Base-by-base conservation (phyloP, 2,797 vertebrate species). In the Catharus ustulatus region DNA sequence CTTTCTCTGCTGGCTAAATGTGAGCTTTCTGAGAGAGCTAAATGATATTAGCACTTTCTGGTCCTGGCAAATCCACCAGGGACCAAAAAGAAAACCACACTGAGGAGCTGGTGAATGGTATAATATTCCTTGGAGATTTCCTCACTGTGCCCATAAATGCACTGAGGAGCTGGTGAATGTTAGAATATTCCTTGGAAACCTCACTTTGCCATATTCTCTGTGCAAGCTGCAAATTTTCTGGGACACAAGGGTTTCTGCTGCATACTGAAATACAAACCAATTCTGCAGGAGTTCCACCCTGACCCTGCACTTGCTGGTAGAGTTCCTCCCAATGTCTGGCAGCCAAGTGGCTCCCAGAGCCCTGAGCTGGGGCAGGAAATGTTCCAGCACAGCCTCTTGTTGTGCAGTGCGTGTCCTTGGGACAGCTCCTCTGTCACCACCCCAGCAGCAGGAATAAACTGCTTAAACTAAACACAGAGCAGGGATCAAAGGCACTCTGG, bases 291-390 rank as follows among this genome's bases (percentile, higher is more conserved):
- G 78, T 2, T 17, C 7, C 81, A 34, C 24, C 10, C 38, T 24
- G 49, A 32, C 62, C 32, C 67, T 87, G 54, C 76, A 38, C 71
- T 94, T 66, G 80, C 67, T 52, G 20, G 14, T 14, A 32, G 63
- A 71, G 34, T 2, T 89, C 52, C 64, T 54, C 49, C n/a, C 11
- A 30, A 64, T 17, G 13, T 8, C 64, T 83, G 57, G 40, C 87
- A 83, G 75, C 1, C 91, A 23, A 23, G 75, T 3, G 29, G 3
- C 67, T 69, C 2, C 16, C 84, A 22, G 81, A 76, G 71, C 67
- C 26, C 16, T 0, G 52, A 57, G 72, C 52, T 54, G 79, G 38
- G 80, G 86, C 63, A 85, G 94, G 89, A 85, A 87, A 87, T 64
- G 54, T 71, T 85, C 34, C 69, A 83, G 71, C 29, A 8, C 34